Evolutionary conservation across 2,797 vertebrate genomes (phyloP), one percentile per base, ranked within the genome.

Genomic region (Myotis planiceps): DNA sequence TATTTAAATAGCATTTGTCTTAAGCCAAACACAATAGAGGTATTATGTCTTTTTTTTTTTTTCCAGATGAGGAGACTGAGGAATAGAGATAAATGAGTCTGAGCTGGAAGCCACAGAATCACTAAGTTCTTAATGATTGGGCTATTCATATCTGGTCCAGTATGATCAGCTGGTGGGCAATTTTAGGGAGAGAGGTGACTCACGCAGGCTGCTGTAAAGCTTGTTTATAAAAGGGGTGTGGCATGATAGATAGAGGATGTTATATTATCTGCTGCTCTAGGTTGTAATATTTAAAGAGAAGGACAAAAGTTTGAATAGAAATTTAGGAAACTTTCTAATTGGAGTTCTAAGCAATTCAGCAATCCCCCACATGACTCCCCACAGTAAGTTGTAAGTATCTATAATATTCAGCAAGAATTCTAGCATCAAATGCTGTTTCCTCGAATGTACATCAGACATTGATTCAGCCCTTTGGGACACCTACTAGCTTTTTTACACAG

Each of bases 401-500:
- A 39, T 88, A 66, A 83, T 34, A 49, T 65, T 85, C 19, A 51
- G 32, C 27, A 58, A 72, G n/a, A 5, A 10, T 53, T 78, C 2
- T 55, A 55, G 60, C 2, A 55, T 82, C 69, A 82, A 49, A 19
- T 32, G 1, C 39, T 69, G 1, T 83, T 71, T 49, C n/a, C n/a
- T 32, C 82, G 37, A 84, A 34, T 39, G 9, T 76, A 39, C 39
- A 65, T 45, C n/a, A 63, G 25, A 53, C 27, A 78, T 27, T 18
- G 39, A 78, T 39, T 63, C n/a, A 78, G 45, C 14, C 71, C 58
- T 21, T 32, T 7, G 14, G 32, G 23, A 79, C 16, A 66, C 3
- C 55, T 51, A 4, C 39, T 65, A 47, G 80, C 92, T 53, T 74
- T 25, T 42, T 88, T 81, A 53, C 51, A 63, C 19, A 53, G 58